Percentiles rank a stretch among this genome's conserved stretches.
Evolutionary conservation across 2,888 invertebrate species (phyloP).

Genomic region (Esperia sulphurella): DNA sequence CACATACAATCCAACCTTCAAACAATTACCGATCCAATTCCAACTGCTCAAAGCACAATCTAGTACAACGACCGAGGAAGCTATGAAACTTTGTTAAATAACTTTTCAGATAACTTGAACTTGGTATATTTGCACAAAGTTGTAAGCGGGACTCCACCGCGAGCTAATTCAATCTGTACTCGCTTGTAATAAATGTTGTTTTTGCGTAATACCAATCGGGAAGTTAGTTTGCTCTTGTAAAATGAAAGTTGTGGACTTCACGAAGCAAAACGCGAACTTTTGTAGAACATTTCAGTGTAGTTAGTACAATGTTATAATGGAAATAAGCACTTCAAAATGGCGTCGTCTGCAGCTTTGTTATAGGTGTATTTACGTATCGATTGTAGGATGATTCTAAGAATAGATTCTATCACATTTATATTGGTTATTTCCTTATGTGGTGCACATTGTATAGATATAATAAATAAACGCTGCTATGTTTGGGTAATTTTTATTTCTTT

Average conservation of each 20-base stretch:
- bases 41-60: slow-evolving; percentile 55
- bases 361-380: slow-evolving; percentile 52
- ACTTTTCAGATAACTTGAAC: slow-evolving; percentile 80
- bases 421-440: no score
- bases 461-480: no score
- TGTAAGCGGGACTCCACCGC: slow-evolving; percentile 71
- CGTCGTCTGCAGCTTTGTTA: slow-evolving; percentile 69
- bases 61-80: slow-evolving; percentile 64
- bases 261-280: slow-evolving; percentile 80
- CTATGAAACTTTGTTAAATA: slow-evolving; percentile 80
- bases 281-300: slow-evolving; percentile 80
- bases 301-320: slow-evolving; percentile 80
- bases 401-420: background rate
- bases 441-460: no score
- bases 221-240: slow-evolving; percentile 63
- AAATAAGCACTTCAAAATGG: slow-evolving; percentile 80
- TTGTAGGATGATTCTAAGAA: slow-evolving; percentile 20
- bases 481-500: no score
- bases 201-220: slow-evolving; percentile 72
- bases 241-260: slow-evolving; percentile 76
- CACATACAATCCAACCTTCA: slow-evolving; percentile 39
- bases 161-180: slow-evolving; percentile 75
- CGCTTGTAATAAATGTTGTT: slow-evolving; percentile 77
- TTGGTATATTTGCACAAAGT: slow-evolving; percentile 74
- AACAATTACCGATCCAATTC: slow-evolving; percentile 64